A percentile compares a stretch with the other conserved stretches of the same genome.
Conservation (phyloP, 2,113 vertebrate species). For the Albula glossodonta region DNA sequence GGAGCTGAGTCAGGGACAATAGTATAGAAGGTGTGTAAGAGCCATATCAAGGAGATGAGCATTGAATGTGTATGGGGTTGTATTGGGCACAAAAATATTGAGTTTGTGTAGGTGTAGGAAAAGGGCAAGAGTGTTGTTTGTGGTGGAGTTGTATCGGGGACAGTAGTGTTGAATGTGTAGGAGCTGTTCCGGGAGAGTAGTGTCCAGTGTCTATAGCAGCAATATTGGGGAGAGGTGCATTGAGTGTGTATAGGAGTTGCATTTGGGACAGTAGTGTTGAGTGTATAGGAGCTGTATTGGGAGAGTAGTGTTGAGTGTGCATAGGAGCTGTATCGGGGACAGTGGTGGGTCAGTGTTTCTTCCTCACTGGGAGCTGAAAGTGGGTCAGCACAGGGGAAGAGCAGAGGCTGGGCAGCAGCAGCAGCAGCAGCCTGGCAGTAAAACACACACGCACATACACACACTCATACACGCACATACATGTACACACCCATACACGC, state of each 20-base stretch:
- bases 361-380: conserved; percentile 27
- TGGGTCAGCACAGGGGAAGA: conserved; percentile 26
- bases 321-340: conserved; percentile 28
- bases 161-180: neutral
- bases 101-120: neutral
- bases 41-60: neutral
- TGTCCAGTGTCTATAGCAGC: neutral
- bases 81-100: no score
- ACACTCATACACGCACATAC: neutral
- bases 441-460: neutral
- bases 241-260: conserved; percentile 13
- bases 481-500: neutral
- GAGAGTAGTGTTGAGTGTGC: neutral
- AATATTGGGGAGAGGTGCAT: neutral
- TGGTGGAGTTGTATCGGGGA: neutral
- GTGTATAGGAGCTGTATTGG: neutral
- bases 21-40: no score
- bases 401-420: conserved; percentile 17
- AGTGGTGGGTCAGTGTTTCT: conserved; percentile 31
- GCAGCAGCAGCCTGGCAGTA: conserved; percentile 17
- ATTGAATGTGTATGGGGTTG: neutral
- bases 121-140: neutral
- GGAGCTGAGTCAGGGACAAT: no score
- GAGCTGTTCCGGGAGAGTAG: no score
- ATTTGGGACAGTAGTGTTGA: conserved; percentile 17